Conservation (phyloP, 2,797 vertebrate species). For the Jordanella pulchra region DNA sequence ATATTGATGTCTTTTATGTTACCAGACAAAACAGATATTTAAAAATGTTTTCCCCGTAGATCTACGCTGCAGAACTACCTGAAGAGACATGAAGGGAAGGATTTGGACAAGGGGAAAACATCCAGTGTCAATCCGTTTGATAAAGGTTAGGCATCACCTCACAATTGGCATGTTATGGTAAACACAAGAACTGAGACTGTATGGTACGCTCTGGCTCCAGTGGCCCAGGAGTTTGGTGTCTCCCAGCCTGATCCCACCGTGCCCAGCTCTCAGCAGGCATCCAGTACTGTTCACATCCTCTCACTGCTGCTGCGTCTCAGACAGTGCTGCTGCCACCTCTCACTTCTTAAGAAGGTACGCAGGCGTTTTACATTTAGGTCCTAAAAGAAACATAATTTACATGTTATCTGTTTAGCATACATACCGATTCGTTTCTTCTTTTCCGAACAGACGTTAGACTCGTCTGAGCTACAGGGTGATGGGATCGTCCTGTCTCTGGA, state of each 20-base stretch:
- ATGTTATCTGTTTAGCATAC: not conserved
- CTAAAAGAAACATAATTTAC: slow-evolving; percentile 19
- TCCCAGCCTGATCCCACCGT: slow-evolving; percentile 46
- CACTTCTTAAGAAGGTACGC: slow-evolving; percentile 89
- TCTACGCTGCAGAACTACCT: slow-evolving; percentile 92
- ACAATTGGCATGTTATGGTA: not conserved
- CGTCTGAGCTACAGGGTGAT: slow-evolving; percentile 84
- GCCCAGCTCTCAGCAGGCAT: slow-evolving; percentile 54
- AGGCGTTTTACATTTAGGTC: too few species aligned
- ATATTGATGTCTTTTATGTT: not conserved
- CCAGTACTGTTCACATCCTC: slow-evolving; percentile 89
- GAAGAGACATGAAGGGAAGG: slow-evolving; percentile 83
- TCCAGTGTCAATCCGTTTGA: slow-evolving; percentile 82
- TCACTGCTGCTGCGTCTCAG: slow-evolving; percentile 92
- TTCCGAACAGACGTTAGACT: slow-evolving; percentile 85
- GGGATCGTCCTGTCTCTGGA: slow-evolving; percentile 89
- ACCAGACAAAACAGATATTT: not conserved
- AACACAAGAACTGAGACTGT: not conserved
- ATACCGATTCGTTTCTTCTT: not conserved
- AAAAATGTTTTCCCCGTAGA: slow-evolving; percentile 64
- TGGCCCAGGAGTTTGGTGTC: slow-evolving; percentile 84
- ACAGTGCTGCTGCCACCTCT: slow-evolving; percentile 95
- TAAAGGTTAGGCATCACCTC: slow-evolving; percentile 80
- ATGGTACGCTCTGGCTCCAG: slow-evolving; percentile 58
- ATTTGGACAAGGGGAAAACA: slow-evolving; percentile 40